phyloP scores from a whole-genome alignment of 2,113 vertebrate genomes.

The Neotragus pygmaeus region DNA sequence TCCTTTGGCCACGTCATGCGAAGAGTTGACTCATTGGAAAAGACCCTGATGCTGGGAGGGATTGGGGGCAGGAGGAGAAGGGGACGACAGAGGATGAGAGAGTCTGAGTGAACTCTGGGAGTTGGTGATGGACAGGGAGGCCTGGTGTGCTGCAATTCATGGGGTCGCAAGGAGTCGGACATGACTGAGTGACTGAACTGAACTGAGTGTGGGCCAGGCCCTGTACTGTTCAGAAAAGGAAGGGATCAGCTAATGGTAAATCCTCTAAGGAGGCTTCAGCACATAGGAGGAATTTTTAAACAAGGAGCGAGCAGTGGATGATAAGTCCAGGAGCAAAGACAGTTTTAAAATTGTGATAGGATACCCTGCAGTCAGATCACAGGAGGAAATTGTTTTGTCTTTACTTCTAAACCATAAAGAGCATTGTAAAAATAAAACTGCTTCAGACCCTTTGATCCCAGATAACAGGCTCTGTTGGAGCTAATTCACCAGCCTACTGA shows the following conservation, averaged over 20 bases:
- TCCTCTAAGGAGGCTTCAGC: not conserved
- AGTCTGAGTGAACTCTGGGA: no score
- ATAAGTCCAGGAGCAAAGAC: not conserved
- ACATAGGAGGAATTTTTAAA: not conserved
- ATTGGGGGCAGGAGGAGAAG: no score
- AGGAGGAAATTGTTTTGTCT: slow-evolving; percentile 31
- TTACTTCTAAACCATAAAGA: slow-evolving; percentile 21
- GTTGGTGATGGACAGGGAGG: no score
- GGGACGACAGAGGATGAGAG: no score
- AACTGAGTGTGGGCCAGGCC: not conserved
- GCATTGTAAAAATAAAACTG: not conserved
- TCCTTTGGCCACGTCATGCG: no score
- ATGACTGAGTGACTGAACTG: not conserved
- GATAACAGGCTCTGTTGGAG: not conserved
- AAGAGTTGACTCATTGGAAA: no score
- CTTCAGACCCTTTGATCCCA: not conserved
- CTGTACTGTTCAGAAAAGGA: not conserved
- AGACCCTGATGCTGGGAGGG: no score
- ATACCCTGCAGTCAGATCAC: not conserved
- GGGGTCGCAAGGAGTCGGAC: no score
- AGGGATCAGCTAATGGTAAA: not conserved
- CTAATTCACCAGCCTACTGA: not conserved
- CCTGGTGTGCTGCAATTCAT: no score
- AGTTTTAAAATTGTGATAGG: not conserved
- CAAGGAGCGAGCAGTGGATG: not conserved